A percentile compares a stretch with the other conserved stretches of the same genome.
Conservation (phyloP, 2,888 invertebrate species). For the Lithophane leautieri region DNA sequence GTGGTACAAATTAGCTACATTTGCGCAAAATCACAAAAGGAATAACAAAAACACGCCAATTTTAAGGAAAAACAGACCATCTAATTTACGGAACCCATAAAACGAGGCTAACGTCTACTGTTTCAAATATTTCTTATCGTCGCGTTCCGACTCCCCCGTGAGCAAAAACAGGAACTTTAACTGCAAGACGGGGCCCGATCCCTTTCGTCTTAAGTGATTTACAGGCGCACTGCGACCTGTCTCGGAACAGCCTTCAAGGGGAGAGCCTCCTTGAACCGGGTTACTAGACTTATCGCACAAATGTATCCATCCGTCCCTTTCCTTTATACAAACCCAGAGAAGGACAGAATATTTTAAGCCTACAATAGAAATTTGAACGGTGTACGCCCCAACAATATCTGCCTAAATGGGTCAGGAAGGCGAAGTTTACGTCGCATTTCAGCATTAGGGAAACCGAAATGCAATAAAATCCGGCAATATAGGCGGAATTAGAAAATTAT, state of each 20-base stretch:
- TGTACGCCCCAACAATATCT: slow-evolving; percentile 84
- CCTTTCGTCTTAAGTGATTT: slow-evolving; percentile 88
- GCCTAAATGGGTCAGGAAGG: slow-evolving; percentile 90
- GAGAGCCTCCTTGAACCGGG: slow-evolving; percentile 76
- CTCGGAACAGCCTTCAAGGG: slow-evolving; percentile 74
- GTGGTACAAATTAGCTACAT: slow-evolving; percentile 49
- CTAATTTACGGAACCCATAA: slow-evolving; percentile 67
- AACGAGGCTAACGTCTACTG: slow-evolving; percentile 75
- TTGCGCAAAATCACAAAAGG: slow-evolving; percentile 54
- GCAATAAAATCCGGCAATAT: slow-evolving; percentile 84
- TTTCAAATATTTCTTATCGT: slow-evolving; percentile 84
- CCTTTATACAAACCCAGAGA: slow-evolving; percentile 69
- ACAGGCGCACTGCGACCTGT: slow-evolving; percentile 84
- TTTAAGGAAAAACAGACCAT: slow-evolving; percentile 59
- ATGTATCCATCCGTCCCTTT: slow-evolving; percentile 74
- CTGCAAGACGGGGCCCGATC: slow-evolving; percentile 76
- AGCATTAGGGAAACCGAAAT: slow-evolving; percentile 85
- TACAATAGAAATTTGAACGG: slow-evolving; percentile 84
- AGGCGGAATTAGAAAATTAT: slow-evolving; percentile 85
- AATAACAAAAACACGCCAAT: slow-evolving; percentile 53
- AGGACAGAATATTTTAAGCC: slow-evolving; percentile 77
- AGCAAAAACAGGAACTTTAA: slow-evolving; percentile 86
- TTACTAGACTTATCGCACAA: slow-evolving; percentile 79
- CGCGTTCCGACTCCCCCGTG: slow-evolving; percentile 77
- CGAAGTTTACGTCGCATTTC: slow-evolving; percentile 88